Evolutionary conservation across 1,140 invertebrate genomes (phyloP).

Genomic region (Kradibia gibbosae): DNA sequence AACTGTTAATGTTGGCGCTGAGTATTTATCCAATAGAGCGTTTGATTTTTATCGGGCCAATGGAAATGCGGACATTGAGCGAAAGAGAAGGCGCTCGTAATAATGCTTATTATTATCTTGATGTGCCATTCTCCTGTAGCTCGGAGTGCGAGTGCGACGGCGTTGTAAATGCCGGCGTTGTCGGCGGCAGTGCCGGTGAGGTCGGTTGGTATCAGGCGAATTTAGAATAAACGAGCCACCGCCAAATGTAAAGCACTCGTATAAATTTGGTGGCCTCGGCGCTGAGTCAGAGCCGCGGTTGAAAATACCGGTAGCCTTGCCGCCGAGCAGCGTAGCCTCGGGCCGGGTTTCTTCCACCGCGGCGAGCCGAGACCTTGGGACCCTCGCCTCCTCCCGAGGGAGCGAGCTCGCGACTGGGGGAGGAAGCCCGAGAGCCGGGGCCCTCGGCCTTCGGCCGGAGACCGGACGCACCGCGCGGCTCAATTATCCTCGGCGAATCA

Average conservation of each 20-base stretch:
- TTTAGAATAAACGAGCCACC: background rate
- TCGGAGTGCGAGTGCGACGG: no score
- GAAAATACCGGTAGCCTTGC: background rate
- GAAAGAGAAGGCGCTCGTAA: background rate
- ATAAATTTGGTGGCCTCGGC: background rate
- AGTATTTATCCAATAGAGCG: background rate
- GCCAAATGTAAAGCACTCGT: background rate
- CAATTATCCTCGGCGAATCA: no score
- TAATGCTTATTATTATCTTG: constrained; percentile 1
- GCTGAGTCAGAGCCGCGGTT: background rate
- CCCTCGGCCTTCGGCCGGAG: no score
- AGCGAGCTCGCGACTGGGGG: no score
- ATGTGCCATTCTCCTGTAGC: background rate
- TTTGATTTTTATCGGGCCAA: background rate
- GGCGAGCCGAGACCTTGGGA: background rate
- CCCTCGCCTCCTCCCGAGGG: background rate
- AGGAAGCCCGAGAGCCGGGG: no score
- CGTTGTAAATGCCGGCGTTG: no score
- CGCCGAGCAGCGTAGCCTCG: background rate
- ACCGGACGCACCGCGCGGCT: no score
- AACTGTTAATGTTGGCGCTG: background rate
- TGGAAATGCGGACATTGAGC: background rate
- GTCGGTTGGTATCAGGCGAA: background rate
- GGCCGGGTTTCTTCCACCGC: no score
- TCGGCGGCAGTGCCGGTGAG: no score